Evolutionary conservation across 2,888 invertebrate genomes (phyloP).

Genomic region (Drosophila villosipedis): DNA sequence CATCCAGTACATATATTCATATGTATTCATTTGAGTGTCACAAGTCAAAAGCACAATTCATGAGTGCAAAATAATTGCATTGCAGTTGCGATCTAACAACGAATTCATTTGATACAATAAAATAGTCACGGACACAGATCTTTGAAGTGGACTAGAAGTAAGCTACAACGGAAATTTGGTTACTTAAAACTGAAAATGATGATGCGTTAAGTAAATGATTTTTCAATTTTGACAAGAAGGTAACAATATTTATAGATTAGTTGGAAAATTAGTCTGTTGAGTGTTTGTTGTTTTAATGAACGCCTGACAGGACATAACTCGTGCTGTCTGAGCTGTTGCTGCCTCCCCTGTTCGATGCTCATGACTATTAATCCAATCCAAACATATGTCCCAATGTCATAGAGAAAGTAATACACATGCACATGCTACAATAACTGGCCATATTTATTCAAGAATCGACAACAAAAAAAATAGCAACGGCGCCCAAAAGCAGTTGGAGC

Average conservation of each 20-base stretch:
- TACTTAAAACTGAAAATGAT: neutral
- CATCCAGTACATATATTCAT: constrained; percentile 11
- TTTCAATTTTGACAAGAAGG: neutral
- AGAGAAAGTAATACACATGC: constrained; percentile 5
- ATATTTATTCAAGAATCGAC: constrained; percentile 48
- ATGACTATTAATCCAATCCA: neutral
- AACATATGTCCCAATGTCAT: constrained; percentile 12
- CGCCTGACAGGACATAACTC: neutral
- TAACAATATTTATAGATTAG: neutral
- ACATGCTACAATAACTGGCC: constrained; percentile 47
- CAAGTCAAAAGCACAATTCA: constrained; percentile 64
- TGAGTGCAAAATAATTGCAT: constrained; percentile 50
- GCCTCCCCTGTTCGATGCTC: neutral
- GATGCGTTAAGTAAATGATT: neutral
- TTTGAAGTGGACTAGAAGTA: neutral
- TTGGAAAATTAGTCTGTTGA: neutral
- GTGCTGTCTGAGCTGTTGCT: constrained; percentile 10
- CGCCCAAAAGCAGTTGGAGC: constrained; percentile 20
- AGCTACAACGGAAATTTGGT: neutral
- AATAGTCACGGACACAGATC: neutral
- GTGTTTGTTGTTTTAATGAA: constrained; percentile 7
- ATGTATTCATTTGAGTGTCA: constrained; percentile 46
- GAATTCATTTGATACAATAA: constrained; percentile 17
- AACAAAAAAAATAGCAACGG: constrained; percentile 50
- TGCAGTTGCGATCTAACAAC: constrained; percentile 42